Conservation (phyloP, 2,113 vertebrate species). For the Caloenas nicobarica region DNA sequence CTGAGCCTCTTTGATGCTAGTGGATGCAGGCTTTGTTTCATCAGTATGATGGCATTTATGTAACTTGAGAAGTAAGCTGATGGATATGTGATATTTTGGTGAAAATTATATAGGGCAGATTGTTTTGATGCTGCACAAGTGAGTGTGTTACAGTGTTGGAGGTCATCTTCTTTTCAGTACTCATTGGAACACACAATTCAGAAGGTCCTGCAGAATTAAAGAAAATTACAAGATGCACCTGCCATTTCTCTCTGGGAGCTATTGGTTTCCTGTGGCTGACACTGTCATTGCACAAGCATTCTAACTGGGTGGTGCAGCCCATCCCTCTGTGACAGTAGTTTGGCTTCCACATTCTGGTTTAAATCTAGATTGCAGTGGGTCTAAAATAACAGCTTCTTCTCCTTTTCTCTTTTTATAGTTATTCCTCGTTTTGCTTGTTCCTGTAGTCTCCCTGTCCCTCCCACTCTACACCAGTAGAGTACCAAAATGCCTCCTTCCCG, state of each 20-base stretch:
- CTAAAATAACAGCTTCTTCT: neutral
- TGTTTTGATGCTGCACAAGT: neutral
- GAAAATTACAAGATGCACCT: neutral
- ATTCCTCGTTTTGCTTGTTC: neutral
- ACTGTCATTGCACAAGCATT: neutral
- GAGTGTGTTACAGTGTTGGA: neutral
- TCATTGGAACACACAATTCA: neutral
- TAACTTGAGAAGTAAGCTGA: neutral
- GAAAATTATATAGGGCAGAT: neutral
- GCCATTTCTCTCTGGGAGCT: neutral
- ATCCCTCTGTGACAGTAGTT: neutral
- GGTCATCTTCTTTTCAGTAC: neutral
- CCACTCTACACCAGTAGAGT: neutral
- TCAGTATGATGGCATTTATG: neutral
- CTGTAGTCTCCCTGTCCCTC: constrained; percentile 30
- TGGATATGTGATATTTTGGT: neutral
- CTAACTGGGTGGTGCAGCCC: neutral
- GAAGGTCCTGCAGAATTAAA: neutral
- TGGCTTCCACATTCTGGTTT: neutral
- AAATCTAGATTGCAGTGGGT: neutral
- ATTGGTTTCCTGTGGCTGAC: neutral
- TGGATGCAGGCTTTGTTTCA: neutral
- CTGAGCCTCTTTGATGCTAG: neutral
- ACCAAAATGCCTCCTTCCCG: constrained; percentile 46
- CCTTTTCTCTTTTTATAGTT: constrained; percentile 19